Base-by-base conservation (phyloP, 2,888 invertebrate genomes). In the Drosophila mimica region DNA sequence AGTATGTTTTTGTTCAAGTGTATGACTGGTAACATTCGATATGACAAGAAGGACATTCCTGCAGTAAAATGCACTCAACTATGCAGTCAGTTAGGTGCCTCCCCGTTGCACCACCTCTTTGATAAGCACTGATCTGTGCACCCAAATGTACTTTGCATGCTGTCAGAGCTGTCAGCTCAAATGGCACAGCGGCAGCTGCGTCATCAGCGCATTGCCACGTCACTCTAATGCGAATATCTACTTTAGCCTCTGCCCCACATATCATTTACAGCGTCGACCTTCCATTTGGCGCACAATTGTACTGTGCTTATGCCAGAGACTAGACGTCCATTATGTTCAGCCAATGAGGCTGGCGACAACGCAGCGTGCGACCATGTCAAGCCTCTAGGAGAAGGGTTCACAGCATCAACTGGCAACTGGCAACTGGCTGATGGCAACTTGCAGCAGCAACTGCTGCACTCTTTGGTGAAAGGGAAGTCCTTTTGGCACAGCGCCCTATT, bases 361-460 rank as follows among this genome's bases (percentile, higher is more conserved):
- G 48, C 80, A 70, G 80, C 78, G 38, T 70, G 80, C 58, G 82
- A 83, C 80, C 74, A 75, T 83, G 84, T 77, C 79, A 87, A 81
- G 81, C 58, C 76, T 48, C 67, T 65, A 34, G 46, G 25, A 43
- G 28, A 61, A 68, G 78, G 77, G 61, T 70, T 64, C 60, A 8
- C n/a, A 69, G 40, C 78, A 74, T 70, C 70, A 78, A 70, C 62
- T 70, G 70, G 30, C 59, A 62, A n/a, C 68, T 66, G 60, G 30
- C 59, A 25, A 25, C 25, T 25, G 25, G 25, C 25, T 25, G 25
- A 25, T 70, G 70, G 30, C 56, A 62, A n/a, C 68, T 66, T 57
- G 30, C 59, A 62, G 40, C 69, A 69, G 57, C 74, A 78, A 61
- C 73, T 69, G 65, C 52, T 53, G 48, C 38, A 76, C 53, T 62